Conservation (phyloP, 2,113 vertebrate genomes). For the Ammodytes dubius region DNA sequence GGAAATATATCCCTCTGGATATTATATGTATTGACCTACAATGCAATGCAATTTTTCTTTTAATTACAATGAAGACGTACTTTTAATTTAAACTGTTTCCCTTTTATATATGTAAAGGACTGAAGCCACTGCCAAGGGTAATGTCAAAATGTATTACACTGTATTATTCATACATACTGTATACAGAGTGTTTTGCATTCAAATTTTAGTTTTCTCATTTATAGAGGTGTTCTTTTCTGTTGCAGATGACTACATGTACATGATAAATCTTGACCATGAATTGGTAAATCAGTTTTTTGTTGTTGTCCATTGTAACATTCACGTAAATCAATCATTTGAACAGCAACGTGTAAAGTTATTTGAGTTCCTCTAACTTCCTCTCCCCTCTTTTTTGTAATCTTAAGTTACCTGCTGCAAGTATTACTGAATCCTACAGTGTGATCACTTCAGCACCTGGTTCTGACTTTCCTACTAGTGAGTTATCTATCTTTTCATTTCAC, state of each 20-base stretch:
- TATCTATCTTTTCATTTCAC: neutral
- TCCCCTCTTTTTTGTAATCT: neutral
- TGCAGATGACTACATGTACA: neutral
- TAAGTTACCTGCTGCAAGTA: conserved; percentile 26
- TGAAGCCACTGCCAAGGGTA: conserved; percentile 8
- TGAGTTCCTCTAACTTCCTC: neutral
- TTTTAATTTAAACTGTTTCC: neutral
- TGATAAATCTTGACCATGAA: neutral
- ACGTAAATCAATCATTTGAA: neutral
- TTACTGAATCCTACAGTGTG: neutral
- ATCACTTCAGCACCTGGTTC: neutral
- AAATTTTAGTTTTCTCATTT: neutral
- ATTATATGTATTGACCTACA: neutral
- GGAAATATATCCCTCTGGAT: neutral
- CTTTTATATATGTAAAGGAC: neutral
- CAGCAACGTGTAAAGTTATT: neutral
- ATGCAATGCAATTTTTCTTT: neutral
- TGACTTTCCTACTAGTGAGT: conserved; percentile 6
- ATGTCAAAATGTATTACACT: neutral
- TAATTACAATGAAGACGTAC: neutral
- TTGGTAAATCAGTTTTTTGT: conserved; percentile 9
- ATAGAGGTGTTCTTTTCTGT: conserved; percentile 1
- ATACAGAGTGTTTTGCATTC: neutral
- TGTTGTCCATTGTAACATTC: neutral
- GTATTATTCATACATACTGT: neutral